A percentile compares a stretch with the other conserved stretches of the same genome.
These are phyloP conservation scores for Branchinecta lindahli DNA, from an alignment of 1,140 invertebrate genomes.

Conservation along the genomic window DNA sequence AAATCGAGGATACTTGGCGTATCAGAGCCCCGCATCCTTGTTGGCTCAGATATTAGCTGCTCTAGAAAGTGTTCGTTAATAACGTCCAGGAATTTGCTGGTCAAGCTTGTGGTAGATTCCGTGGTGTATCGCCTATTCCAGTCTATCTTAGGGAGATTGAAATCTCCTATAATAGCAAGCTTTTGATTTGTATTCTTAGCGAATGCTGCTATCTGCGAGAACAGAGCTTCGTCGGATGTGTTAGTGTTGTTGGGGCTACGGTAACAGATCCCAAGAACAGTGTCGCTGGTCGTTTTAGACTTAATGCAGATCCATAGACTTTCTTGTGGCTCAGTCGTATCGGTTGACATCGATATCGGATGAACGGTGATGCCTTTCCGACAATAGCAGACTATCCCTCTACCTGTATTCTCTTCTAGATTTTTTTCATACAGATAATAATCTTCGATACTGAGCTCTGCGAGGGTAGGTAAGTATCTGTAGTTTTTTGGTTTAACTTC, in stretches of 20 bases:
- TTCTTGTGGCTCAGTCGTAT: neutral
- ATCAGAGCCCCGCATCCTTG: neutral
- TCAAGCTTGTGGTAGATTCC: neutral
- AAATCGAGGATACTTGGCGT: neutral
- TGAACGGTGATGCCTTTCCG: neutral
- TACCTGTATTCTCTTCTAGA: neutral
- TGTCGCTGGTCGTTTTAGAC: too few relatives aligned
- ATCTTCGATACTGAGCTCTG: neutral
- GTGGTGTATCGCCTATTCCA: too few relatives aligned
- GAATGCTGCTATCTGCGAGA: neutral
- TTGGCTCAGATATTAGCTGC: neutral
- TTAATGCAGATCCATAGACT: too few relatives aligned
- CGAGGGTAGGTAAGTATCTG: neutral
- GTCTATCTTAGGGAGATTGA: too few relatives aligned
- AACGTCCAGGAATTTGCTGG: neutral
- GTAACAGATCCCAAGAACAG: too few relatives aligned
- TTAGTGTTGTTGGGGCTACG: neutral
- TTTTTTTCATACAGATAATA: neutral
- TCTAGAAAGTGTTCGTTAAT: too few relatives aligned
- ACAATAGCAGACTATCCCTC: neutral
- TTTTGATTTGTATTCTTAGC: neutral
- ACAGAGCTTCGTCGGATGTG: neutral
- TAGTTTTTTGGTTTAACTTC: conserved; percentile 10
- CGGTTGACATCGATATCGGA: neutral
- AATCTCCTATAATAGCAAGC: neutral